Base-by-base conservation (phyloP, 1,140 invertebrate species). In the Drosophila hydei region DNA sequence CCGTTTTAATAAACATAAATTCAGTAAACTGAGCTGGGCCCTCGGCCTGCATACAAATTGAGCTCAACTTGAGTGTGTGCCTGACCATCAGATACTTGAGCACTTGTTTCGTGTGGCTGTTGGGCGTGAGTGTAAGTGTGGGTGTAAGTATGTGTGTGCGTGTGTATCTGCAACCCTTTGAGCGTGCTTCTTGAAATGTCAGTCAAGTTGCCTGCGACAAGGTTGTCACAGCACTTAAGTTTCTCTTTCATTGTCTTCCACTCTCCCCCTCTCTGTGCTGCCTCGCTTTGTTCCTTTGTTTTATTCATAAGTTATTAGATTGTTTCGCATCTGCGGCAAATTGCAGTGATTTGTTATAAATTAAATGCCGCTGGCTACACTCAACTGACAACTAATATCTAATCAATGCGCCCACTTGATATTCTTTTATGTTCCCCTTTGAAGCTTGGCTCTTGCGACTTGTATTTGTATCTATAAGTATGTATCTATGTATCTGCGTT, bases 361-460 rank as follows among this genome's bases (percentile, higher is more conserved):
- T 80, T 69, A 63, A 52, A 38, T 47, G 16, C 21, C 50, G 7
- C 18, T 19, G 2, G n/a, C 14, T 30, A 65, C 30, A 47, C 30
- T 54, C 38, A 25, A 50, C 58, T 48, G 43, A 25, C n/a, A 33
- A 16, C 43, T 48, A 27, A 54, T 42, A 64, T 76, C 62, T 85
- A 85, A 84, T 79, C 79, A 84, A 84, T 73, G 56, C 19, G 58
- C 56, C 65, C 79, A 78, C 79, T 78, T 77, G 74, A 52, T 52
- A 11, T 33, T 51, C 12, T 51, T 11, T 19, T 18, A 21, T 54
- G 27, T 19, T 12, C 56, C 25, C 16, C 30, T 68, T 58, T 62
- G 60, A 56, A 72, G 59, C 68, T 68, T 64, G 78, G 48, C 33
- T 45, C 61, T 27, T 38, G 40, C 56, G 47, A 33, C 36, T 27